Evolutionary conservation across 2,888 invertebrate genomes (phyloP), one percentile per base, ranked within the genome.

Genomic region (Horisme vitalbata): DNA sequence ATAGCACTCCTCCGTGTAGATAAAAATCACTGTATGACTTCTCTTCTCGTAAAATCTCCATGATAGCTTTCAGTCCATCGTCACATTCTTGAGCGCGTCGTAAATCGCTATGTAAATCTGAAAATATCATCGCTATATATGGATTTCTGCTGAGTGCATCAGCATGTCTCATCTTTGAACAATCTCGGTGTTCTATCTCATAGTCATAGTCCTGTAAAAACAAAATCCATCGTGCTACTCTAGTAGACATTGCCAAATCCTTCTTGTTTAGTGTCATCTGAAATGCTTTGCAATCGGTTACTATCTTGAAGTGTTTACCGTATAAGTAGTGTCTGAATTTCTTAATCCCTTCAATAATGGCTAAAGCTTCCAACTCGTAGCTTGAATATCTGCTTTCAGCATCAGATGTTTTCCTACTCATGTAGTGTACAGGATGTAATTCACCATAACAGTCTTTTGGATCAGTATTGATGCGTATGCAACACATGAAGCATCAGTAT

Each of bases 361-460:
- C 62, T 6, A 65, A 12, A 0, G 55, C 57, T 44, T 68, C 64
- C 8, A 68, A 24, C 9, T 66, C 62, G 28, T 63, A 66, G 8
- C 61, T 62, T 2, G 34, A 6, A 36, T 67, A 66, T 18, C 44
- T 59, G 0, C 9, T 46, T 45, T 65, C 53, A 3, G 58, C 38
- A 6, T 48, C 14, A n/a, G 7, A 8, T 6, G 30, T 30, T 9
- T 14, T 30, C n/a, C n/a, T 13, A n/a, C 26, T 23, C 43, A 30
- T 48, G 11, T 45, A 52, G 7, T 51, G 12, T 9, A n/a, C n/a
- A n/a, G n/a, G n/a, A n/a, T n/a, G n/a, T n/a, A n/a, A n/a, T 32
- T 63, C 59, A 0, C 7, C 34, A 21, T n/a, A 15, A 7, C 11
- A 21, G 1, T 55, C 6, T 5, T 20, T 14, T 51, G 43, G 21